Percentiles rank a stretch among this genome's conserved stretches.
Evolutionary conservation across 2,888 invertebrate species (phyloP).

Genomic region (Eupithecia subfuscata): DNA sequence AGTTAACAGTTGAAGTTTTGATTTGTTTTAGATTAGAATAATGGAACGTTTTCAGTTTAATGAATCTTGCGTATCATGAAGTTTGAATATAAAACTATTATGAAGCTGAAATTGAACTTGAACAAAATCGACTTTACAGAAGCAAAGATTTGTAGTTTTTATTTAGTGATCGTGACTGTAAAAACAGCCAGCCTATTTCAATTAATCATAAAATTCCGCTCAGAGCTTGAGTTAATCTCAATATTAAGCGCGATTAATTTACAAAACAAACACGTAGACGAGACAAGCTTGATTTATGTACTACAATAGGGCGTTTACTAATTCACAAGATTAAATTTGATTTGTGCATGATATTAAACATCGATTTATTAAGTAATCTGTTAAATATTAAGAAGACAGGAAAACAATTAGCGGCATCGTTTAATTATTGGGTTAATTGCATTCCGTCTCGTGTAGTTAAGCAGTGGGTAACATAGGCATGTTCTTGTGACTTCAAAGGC

Average conservation of each 20-base stretch:
- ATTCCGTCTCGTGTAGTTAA: conserved; percentile 54
- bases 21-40: background rate
- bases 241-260: conserved; percentile 46
- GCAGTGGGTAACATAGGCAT: conserved; percentile 50
- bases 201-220: conserved; percentile 43
- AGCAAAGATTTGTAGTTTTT: conserved; percentile 27
- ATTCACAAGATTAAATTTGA: conserved; percentile 39
- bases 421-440: conserved; percentile 62
- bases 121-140: background rate
- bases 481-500: conserved; percentile 64
- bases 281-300: conserved; percentile 45
- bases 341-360: conserved; percentile 35
- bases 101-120: background rate
- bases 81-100: background rate
- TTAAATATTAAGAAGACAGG: conserved; percentile 41
- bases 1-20: background rate
- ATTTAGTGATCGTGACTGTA: conserved; percentile 34
- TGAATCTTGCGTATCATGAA: background rate
- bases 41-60: background rate
- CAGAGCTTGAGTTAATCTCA: conserved; percentile 43
- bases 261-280: conserved; percentile 48
- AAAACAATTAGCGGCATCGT: conserved; percentile 56
- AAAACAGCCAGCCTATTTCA: conserved; percentile 37
- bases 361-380: conserved; percentile 39
- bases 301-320: conserved; percentile 45